These are phyloP conservation scores for Orbicella faveolata DNA, from an alignment of 64 coral and sea anemone genomes.

Conservation along the genomic window DNA sequence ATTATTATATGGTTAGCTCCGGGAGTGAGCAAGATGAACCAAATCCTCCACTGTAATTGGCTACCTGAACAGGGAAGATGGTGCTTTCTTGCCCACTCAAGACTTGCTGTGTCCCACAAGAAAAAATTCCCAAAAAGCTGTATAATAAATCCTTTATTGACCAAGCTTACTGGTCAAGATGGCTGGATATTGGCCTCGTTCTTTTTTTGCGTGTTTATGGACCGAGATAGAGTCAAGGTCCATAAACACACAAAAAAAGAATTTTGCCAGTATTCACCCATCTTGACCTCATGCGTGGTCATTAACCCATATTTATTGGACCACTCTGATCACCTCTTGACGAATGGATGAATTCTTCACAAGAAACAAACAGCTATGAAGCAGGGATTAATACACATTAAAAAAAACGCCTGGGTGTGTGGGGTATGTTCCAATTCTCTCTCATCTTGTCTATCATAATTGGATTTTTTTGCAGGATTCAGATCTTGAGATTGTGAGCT, in stretches of 20 bases:
- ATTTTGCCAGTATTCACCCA: neutral
- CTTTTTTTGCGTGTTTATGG: neutral
- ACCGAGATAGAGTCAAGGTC: no score
- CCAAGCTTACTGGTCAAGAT: neutral
- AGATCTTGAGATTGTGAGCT: slow-evolving; percentile 58
- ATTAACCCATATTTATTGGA: neutral
- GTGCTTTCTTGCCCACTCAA: no score
- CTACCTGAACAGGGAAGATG: no score
- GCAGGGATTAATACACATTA: neutral
- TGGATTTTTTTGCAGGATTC: slow-evolving; percentile 26
- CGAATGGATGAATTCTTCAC: no score
- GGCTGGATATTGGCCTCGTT: neutral
- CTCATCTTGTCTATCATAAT: neutral
- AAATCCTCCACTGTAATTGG: no score
- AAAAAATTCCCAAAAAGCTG: no score
- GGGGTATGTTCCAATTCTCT: neutral
- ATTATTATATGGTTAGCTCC: no score
- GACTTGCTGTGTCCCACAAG: no score
- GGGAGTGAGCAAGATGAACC: no score
- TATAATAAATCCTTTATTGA: neutral
- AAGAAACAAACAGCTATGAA: no score
- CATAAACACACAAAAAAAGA: neutral
- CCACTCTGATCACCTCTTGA: neutral
- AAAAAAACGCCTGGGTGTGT: neutral
- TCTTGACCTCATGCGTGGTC: neutral